These are phyloP conservation scores for Lasioglossum morio DNA, from an alignment of 2,888 invertebrate species.

Conservation along the genomic window DNA sequence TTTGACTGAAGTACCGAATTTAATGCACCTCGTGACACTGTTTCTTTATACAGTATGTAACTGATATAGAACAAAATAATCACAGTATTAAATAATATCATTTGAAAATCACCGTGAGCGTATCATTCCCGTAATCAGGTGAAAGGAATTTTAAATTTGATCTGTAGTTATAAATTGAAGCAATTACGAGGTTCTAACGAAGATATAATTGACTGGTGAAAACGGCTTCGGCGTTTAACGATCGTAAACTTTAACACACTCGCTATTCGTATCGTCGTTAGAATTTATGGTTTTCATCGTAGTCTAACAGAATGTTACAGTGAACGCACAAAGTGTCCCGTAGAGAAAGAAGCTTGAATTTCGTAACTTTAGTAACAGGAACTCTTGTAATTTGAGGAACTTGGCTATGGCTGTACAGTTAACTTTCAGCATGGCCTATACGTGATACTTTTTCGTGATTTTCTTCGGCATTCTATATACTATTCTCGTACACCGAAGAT, in stretches of 20 bases:
- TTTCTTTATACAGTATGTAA: not conserved
- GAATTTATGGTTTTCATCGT: conserved; percentile 37
- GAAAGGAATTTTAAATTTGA: conserved; percentile 1
- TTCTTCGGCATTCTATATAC: not conserved
- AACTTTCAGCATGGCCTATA: conserved; percentile 30
- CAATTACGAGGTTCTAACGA: not conserved
- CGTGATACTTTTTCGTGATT: conserved; percentile 16
- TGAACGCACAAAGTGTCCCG: not conserved
- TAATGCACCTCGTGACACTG: not conserved
- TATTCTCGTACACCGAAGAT: not conserved
- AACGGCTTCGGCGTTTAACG: not conserved
- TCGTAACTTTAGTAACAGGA: conserved; percentile 56
- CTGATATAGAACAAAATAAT: not conserved
- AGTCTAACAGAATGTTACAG: conserved; percentile 9
- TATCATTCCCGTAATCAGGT: not conserved
- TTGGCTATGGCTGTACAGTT: conserved; percentile 53
- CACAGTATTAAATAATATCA: not conserved
- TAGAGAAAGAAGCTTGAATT: conserved; percentile 38
- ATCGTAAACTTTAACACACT: conserved; percentile 20
- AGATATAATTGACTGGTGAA: conserved; percentile 16
- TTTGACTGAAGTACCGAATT: not conserved
- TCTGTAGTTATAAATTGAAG: not conserved
- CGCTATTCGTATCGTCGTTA: conserved; percentile 11
- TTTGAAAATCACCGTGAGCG: not conserved
- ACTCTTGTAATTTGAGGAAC: conserved; percentile 48